Base-by-base conservation (phyloP, 2,888 invertebrate species). In the Mythimna loreyi region DNA sequence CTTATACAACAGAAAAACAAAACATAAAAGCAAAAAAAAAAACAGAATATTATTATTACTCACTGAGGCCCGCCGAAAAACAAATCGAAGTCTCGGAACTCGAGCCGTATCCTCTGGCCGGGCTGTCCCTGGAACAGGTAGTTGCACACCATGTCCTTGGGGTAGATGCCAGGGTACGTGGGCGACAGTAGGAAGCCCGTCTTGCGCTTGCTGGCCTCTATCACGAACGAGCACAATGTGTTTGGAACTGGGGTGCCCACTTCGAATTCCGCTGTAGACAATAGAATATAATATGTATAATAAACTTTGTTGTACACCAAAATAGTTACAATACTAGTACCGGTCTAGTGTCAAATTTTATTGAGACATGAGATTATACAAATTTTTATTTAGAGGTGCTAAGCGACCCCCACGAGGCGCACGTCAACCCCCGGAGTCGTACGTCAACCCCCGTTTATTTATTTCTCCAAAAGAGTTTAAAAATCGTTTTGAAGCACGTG, bases 11-110 rank as follows among this genome's bases (percentile, higher is more conserved):
- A 7, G 9, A 33, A 7, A 33, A 19, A 40, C 13, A 40, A 19
- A 16, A 16, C 16, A 16, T 19, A 40, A 19, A 55, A 53, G 4
- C 8, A 23, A 40, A 47, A 25, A 25, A 23, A 40, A 47, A 25
- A 25, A 25, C 16, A 40, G 19, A 58, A 53, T 21, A 28, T 40
- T 16, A 36, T 36, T 40, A 45, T 33, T 64, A 68, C 99, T 98
- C 96, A 99, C 99, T 99, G 99, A 89, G 99, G 98, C 87, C 99
- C 99, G 87, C 99, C 99, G 96, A 98, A 99, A 96, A 99, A 99
- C 85, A 99, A 97, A 96, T 99, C 99, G 96, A 99, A 99, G 96
- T 99, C 99, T 90, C 99, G 97, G 96, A 99, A 99, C 95, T 98
- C 99, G 86, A 99, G 97, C 81, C 99, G 97, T 86, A 99, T 98